Base-by-base conservation (phyloP, 1,140 invertebrate species). In the Pomacea maculata region DNA sequence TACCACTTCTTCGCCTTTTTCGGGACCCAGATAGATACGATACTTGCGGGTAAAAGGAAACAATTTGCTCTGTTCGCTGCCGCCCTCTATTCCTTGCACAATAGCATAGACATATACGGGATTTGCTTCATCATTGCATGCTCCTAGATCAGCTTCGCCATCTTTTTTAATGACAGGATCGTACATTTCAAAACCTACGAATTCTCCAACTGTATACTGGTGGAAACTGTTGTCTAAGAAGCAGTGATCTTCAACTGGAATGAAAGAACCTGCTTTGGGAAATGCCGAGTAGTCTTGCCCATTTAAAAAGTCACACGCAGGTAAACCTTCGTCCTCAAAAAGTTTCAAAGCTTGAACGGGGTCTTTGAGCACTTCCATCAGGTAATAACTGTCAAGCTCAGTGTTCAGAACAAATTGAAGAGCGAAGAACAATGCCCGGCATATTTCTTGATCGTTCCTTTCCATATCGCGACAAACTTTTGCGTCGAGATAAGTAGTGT, bases 101-200 rank as follows among this genome's bases (percentile, higher is more conserved):
- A 86, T 81, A 10, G 83, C 84, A 80, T 86, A 86, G 19, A 85
- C 79, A 45, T 85, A 78, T 10, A 80, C 80, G 45, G 80, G 80
- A 55, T 73, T 79, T 19, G 82, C 82, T 12, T 54, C 73, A 10
- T 78, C 67, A 14, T 75, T 57, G 6, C 34, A 4, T 45, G 34
- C 6, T 2, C 6, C 34, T 45, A 65, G 55, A 34, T 83, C 80
- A 17, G 79, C 10, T 19, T 73, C 14, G 8, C 68, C n/a, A 21
- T 76, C 67, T 29, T 78, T 75, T 17, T 82, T 17, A 19, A 83
- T 14, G 8, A 67, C 19, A 21, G 85, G 85, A 70, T 88, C 87
- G 34, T 85, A 86, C n/a, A 87, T 34, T 79, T 87, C 85, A 70
- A 74, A 85, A 6, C 84, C 84, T 6, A 87, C 82, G 78, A 84